Percentiles rank a stretch among this genome's conserved stretches.
Conservation (phyloP, 2,888 invertebrate species). For the Limenitis arthemis region DNA sequence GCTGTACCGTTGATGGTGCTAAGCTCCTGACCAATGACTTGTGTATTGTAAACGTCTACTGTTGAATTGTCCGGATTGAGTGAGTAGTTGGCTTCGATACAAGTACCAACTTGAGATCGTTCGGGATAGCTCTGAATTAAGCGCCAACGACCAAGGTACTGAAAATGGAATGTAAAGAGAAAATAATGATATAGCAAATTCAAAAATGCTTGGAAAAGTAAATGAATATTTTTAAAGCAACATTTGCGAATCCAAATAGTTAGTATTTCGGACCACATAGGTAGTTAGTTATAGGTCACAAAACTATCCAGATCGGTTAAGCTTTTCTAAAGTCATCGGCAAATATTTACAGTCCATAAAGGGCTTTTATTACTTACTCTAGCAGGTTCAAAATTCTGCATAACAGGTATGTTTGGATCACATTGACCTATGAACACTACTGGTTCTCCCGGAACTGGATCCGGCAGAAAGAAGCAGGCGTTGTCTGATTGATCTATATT, state of each 20-base stretch:
- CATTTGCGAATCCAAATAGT: no score
- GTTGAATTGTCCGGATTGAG: conserved; percentile 32
- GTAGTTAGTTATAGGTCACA: no score
- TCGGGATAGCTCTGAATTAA: conserved; percentile 75
- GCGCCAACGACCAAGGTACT: conserved; percentile 66
- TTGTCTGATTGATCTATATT: conserved; percentile 35
- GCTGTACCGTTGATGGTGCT: conserved; percentile 65
- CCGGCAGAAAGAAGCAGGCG: conserved; percentile 51
- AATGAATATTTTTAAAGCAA: no score
- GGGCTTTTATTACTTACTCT: conserved; percentile 33
- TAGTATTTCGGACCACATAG: no score
- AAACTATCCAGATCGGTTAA: neutral
- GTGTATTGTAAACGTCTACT: conserved; percentile 36
- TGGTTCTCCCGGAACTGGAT: conserved; percentile 38
- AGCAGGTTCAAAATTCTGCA: conserved; percentile 38
- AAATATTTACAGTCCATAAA: neutral
- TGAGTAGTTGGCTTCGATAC: conserved; percentile 71
- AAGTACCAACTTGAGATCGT: conserved; percentile 71
- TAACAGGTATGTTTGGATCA: conserved; percentile 37
- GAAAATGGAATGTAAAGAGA: conserved; percentile 15
- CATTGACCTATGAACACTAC: conserved; percentile 49
- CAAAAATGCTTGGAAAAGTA: no score
- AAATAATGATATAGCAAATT: neutral
- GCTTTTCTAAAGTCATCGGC: neutral
- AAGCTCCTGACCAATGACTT: conserved; percentile 53